Base-by-base conservation (phyloP, 2,797 vertebrate genomes). In the Molothrus ater region DNA sequence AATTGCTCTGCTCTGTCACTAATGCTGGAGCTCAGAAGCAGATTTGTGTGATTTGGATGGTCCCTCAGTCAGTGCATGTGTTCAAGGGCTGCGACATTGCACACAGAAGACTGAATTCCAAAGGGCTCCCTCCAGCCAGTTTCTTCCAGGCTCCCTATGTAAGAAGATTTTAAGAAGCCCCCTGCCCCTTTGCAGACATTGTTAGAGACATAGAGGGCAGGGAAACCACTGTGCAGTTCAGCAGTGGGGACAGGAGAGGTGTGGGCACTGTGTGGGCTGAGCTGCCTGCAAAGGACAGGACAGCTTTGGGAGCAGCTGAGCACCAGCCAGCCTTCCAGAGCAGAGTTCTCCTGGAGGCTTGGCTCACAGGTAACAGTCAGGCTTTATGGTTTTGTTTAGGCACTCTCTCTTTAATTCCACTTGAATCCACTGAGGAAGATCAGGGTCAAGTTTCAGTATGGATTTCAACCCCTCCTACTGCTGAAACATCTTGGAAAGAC, bases 11-110 rank as follows among this genome's bases (percentile, higher is more conserved):
- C 54, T 68, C 34, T 80, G 63, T 22, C 63, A n/a, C 42, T 48
- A 18, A 48, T 40, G 34, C 34, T 56, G 63, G 42, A 80, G 26
- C 63, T 66, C 54, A 69, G 73, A 68, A 61, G 48, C 10, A 59
- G 60, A 48, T 19, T 14, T 1, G 0, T 47, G n/a, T 66, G 36
- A n/a, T 32, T 71, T 0, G 0, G 19, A 10, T 47, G 42, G 32
- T 64, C 50, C 54, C 16, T 57, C 57, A n/a, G 34, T 16, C 51
- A 51, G 11, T 1, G 0, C 18, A 7, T 0, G 1, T 28, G 34
- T 42, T 60, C 38, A 22, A 26, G 59, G 13, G 8, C 24, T 3
- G 1, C 57, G 56, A n/a, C 43, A 29, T 24, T 70, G 28, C 42
- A 48, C 34, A 64, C 54, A 64, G 65, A 10, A 64, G 70, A 10